Conservation (phyloP, 2,113 vertebrate genomes). For the Gallinago jamesoni region DNA sequence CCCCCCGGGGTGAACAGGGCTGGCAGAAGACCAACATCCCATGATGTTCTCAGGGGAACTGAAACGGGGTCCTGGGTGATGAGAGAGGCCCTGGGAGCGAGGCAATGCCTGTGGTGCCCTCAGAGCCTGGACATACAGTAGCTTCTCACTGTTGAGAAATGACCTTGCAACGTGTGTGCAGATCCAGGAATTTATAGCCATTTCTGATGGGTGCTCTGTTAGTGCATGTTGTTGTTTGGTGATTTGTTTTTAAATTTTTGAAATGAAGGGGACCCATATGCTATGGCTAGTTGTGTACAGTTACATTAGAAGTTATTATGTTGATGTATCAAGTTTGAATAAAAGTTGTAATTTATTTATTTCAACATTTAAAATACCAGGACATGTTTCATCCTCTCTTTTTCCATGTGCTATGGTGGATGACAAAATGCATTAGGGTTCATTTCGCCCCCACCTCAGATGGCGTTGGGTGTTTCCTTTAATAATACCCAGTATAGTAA, state of each 20-base stretch:
- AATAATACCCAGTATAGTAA: background rate
- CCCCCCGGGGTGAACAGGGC: background rate
- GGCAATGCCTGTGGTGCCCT: background rate
- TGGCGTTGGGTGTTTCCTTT: background rate
- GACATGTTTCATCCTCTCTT: background rate
- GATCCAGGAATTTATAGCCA: fast-evolving
- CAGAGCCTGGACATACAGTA: background rate
- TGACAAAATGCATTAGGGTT: background rate
- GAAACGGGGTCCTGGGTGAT: too few relatives aligned
- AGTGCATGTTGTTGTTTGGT: background rate
- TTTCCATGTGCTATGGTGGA: background rate
- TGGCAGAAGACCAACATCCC: background rate
- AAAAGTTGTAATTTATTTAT: background rate
- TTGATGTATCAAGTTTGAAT: background rate
- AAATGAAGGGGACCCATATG: background rate
- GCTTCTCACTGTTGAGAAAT: background rate
- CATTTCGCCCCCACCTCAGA: background rate
- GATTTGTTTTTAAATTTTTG: background rate
- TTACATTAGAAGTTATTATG: background rate
- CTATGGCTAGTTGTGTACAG: background rate
- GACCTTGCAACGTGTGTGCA: background rate
- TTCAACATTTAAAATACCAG: background rate
- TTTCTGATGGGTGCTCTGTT: background rate
- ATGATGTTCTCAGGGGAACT: background rate
- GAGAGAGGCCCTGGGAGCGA: background rate